Evolutionary conservation across 2,888 invertebrate species (phyloP).

Genomic region (Sphinx pinastri): DNA sequence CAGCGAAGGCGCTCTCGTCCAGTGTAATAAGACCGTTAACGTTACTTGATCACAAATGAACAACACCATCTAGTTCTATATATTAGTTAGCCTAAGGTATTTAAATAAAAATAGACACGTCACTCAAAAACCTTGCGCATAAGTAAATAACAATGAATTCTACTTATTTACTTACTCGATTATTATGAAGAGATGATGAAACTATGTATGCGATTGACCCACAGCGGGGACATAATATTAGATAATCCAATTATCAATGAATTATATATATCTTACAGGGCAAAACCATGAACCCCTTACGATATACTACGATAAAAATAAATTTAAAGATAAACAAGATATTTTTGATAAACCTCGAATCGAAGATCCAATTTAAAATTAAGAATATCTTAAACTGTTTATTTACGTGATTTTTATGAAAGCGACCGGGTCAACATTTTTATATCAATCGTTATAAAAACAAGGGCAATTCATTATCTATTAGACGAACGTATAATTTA

Average conservation of each 20-base stretch:
- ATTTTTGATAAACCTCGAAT: not conserved
- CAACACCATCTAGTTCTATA: too few relatives aligned
- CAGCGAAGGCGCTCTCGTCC: too few relatives aligned
- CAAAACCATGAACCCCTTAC: slow-evolving; percentile 4
- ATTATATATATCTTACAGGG: not conserved
- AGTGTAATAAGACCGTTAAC: too few relatives aligned
- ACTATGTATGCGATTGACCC: not conserved
- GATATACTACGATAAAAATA: slow-evolving; percentile 9
- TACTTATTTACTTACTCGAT: not conserved
- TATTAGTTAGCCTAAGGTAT: too few relatives aligned
- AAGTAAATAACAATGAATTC: too few relatives aligned
- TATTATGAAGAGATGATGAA: not conserved
- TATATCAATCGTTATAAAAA: not conserved
- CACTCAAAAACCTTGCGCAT: too few relatives aligned
- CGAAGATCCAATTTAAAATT: not conserved
- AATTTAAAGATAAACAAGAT: slow-evolving; percentile 4
- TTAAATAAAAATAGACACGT: too few relatives aligned
- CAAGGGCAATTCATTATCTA: not conserved
- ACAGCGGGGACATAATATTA: not conserved
- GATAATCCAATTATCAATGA: slow-evolving; percentile 9
- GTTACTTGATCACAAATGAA: too few relatives aligned
- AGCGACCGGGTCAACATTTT: not conserved
- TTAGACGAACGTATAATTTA: too few relatives aligned
- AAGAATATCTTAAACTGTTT: too few relatives aligned
- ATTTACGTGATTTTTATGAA: too few relatives aligned